A percentile compares a stretch with the other conserved stretches of the same genome.
Evolutionary conservation across 2,113 vertebrate genomes (phyloP).

Genomic region (Rutilus rutilus): DNA sequence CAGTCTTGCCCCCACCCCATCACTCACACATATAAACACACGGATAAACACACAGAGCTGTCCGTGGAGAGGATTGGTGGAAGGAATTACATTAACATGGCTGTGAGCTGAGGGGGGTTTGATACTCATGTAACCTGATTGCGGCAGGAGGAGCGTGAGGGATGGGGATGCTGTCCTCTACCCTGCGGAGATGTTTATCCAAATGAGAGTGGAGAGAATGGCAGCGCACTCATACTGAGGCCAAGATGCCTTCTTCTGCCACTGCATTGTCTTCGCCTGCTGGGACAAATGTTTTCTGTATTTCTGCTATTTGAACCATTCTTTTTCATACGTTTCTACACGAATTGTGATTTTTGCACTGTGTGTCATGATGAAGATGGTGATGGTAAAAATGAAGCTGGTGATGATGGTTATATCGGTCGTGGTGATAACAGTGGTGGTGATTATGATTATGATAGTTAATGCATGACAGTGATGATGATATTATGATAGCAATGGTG

Average conservation of each 20-base stretch:
- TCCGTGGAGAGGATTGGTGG: slow-evolving; percentile 24
- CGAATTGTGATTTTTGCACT: neutral
- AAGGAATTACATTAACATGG: slow-evolving; percentile 46
- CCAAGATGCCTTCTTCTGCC: slow-evolving; percentile 21
- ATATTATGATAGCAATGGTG: neutral
- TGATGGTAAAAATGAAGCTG: neutral
- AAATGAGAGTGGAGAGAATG: slow-evolving; percentile 17
- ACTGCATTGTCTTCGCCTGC: slow-evolving; percentile 13
- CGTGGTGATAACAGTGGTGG: neutral
- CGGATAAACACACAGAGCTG: slow-evolving; percentile 20
- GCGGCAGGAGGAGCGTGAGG: slow-evolving; percentile 46
- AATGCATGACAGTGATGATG: neutral
- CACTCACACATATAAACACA: slow-evolving; percentile 40
- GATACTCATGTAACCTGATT: slow-evolving; percentile 48
- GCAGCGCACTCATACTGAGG: slow-evolving; percentile 7
- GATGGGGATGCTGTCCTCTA: slow-evolving; percentile 45
- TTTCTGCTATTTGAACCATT: slow-evolving; percentile 11
- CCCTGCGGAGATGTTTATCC: slow-evolving; percentile 54
- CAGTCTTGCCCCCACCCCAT: slow-evolving; percentile 35
- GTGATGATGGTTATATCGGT: neutral
- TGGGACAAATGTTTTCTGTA: slow-evolving; percentile 1
- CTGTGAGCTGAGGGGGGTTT: slow-evolving; percentile 44
- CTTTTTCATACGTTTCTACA: slow-evolving; percentile 7
- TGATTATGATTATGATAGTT: neutral
- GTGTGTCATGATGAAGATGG: neutral